phyloP scores from a whole-genome alignment of 1,140 invertebrate genomes.

The Homalodisca vitripennis region DNA sequence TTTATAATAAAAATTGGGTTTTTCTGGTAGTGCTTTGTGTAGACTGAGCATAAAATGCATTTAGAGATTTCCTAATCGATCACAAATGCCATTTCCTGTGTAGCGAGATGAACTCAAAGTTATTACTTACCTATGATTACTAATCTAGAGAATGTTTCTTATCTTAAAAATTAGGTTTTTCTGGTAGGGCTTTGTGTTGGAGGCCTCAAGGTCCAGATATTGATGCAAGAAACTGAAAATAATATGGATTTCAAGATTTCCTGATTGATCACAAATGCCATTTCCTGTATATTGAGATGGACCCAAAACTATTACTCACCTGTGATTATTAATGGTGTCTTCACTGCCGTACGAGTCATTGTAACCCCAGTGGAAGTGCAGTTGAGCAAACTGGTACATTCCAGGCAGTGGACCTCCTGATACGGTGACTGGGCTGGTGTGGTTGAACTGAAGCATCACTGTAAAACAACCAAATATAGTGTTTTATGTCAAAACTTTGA shows the following conservation, averaged over 20 bases:
- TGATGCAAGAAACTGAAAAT: no score
- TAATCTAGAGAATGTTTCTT: no score
- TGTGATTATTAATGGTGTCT: conserved; percentile 71
- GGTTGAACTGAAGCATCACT: conserved; percentile 41
- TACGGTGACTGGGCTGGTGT: conserved; percentile 29
- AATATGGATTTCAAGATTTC: not conserved
- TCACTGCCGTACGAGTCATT: conserved; percentile 82
- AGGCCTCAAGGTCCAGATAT: no score
- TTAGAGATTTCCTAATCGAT: not conserved
- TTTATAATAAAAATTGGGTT: no score
- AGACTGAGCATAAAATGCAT: no score
- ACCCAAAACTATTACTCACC: conserved; percentile 35
- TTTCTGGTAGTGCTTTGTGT: no score
- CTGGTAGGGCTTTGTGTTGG: no score
- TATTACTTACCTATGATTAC: conserved; percentile 41
- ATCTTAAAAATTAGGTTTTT: no score
- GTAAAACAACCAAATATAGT: no score
- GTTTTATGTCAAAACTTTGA: no score
- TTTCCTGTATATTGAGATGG: not conserved
- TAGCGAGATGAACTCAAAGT: not conserved
- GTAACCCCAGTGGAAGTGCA: conserved; percentile 87
- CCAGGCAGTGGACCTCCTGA: conserved; percentile 67
- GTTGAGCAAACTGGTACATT: conserved; percentile 75
- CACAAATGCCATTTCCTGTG: not conserved
- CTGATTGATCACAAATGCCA: not conserved